Conservation (phyloP, 2,113 vertebrate genomes). For the Ctenodactylus gundi region DNA sequence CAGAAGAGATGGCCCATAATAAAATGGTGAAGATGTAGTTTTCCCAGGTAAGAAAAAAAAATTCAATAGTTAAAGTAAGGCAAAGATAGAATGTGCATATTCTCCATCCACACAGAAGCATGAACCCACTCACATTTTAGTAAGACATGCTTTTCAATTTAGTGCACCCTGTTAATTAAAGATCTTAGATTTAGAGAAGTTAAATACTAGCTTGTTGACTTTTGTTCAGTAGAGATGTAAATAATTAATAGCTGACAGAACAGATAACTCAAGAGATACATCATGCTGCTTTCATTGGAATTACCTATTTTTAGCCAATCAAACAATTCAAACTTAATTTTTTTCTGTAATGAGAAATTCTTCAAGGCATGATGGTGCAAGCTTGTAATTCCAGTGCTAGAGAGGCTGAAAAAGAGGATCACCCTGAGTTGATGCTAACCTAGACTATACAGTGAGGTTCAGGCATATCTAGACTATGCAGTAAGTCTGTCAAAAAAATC, state of each 20-base stretch:
- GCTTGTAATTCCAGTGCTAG: no score
- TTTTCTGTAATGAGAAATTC: background rate
- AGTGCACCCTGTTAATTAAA: background rate
- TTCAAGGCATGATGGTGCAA: no score
- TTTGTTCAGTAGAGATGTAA: background rate
- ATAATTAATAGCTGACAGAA: background rate
- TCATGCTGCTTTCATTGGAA: background rate
- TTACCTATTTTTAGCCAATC: background rate
- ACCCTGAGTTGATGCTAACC: no score
- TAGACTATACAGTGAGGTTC: no score
- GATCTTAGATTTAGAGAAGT: background rate
- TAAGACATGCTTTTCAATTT: background rate
- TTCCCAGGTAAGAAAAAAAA: background rate
- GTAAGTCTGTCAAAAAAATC: no score
- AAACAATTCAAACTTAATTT: background rate
- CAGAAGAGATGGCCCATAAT: background rate
- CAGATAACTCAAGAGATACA: background rate
- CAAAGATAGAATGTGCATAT: background rate
- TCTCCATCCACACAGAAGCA: background rate
- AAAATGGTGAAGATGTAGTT: background rate
- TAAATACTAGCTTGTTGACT: background rate
- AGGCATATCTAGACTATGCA: no score
- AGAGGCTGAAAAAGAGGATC: no score
- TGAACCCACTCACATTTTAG: background rate
- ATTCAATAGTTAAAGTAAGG: background rate